These are phyloP conservation scores for Cygnus atratus DNA, from an alignment of 2,113 vertebrate species.

Conservation along the genomic window DNA sequence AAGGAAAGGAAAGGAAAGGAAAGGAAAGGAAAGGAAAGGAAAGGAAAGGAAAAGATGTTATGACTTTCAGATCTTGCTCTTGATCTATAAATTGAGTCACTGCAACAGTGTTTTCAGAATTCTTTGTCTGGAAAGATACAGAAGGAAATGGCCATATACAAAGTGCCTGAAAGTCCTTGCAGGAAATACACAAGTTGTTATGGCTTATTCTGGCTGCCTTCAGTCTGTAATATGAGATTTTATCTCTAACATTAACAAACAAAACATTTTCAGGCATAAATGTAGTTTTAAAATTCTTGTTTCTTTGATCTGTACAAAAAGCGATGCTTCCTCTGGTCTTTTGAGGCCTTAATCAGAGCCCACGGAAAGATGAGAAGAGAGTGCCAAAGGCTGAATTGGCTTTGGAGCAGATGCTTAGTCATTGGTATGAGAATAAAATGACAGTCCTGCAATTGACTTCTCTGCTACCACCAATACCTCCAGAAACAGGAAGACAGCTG, in stretches of 20 bases:
- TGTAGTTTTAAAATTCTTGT: neutral
- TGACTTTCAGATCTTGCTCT: neutral
- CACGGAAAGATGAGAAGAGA: neutral
- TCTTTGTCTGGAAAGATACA: neutral
- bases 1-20: too few species aligned
- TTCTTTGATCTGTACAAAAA: neutral
- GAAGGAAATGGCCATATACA: neutral
- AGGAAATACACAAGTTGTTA: neutral
- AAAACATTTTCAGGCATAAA: neutral
- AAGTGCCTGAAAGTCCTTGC: neutral
- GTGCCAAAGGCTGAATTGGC: neutral
- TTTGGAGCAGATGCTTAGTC: constrained; percentile 9
- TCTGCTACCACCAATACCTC: neutral
- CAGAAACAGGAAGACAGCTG: constrained; percentile 17
- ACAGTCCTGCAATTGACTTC: neutral
- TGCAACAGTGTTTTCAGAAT: neutral
- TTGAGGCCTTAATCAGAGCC: neutral
- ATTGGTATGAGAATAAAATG: neutral
- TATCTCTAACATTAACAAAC: neutral
- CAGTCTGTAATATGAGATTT: neutral
- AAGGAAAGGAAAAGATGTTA: neutral
- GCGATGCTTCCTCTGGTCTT: neutral
- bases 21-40: too few species aligned
- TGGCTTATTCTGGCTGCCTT: neutral
- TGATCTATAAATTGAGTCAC: neutral